phyloP scores from a whole-genome alignment of 2,888 invertebrate species.

The Cremastinae sp. region DNA sequence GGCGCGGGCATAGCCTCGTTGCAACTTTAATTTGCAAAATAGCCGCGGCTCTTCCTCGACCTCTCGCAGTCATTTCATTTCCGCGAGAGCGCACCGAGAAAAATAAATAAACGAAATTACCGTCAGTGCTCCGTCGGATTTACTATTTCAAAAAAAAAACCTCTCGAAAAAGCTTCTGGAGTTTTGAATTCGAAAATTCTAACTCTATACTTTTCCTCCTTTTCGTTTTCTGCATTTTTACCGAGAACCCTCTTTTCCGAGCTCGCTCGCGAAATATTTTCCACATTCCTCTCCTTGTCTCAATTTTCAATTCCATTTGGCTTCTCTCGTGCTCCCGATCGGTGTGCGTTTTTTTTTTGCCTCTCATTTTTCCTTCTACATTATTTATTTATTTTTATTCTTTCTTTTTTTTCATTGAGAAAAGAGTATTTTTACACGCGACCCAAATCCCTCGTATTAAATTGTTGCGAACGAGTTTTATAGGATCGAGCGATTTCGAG shows the following conservation, averaged over 20 bases:
- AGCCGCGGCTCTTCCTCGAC: constrained; percentile 22
- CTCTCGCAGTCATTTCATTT: constrained; percentile 24
- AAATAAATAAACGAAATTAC: constrained; percentile 9
- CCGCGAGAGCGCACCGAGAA: background rate
- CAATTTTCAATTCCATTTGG: constrained; percentile 1
- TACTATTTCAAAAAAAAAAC: constrained; percentile 18
- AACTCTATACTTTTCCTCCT: constrained; percentile 2
- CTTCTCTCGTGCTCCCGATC: background rate
- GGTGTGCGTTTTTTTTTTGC: constrained; percentile 11
- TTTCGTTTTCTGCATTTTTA: too few relatives aligned
- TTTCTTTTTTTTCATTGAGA: background rate
- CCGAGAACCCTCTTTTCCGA: too few relatives aligned
- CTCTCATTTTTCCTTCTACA: too few relatives aligned
- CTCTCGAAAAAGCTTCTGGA: background rate
- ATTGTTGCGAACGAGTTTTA: constrained; percentile 54
- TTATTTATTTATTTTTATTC: too few relatives aligned
- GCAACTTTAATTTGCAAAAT: constrained; percentile 54
- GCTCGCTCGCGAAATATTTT: background rate
- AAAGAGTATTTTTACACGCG: constrained; percentile 44
- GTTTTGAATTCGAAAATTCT: background rate
- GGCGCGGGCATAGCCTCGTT: constrained; percentile 40
- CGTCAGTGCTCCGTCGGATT: constrained; percentile 39
- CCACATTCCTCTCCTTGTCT: background rate
- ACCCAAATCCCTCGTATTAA: constrained; percentile 40
- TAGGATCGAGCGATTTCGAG: constrained; percentile 62